Base-by-base conservation (phyloP, 2,797 vertebrate species). In the Neosilurus hyrtlii region DNA sequence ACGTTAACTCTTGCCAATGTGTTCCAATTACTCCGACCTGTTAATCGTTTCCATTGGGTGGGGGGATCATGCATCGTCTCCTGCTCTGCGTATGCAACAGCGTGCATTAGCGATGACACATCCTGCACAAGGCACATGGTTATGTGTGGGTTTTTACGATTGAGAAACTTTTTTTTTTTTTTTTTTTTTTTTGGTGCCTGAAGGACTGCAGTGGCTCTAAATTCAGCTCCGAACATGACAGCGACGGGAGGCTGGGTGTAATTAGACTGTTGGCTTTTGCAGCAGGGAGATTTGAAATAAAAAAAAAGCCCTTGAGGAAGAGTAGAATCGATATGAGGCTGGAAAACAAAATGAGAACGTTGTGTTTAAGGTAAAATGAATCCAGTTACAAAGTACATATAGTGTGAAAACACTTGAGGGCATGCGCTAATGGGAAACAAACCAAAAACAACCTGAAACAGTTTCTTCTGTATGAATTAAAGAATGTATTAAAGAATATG, bases 191-290 rank as follows among this genome's bases (percentile, higher is more conserved):
- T n/a, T 18, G 8, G 11, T 35, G 37, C 37, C 76, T 51, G 76
- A 78, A 78, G 76, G 43, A 78, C 59, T 63, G 54, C 56, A 26
- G 37, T 30, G 43, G 3, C n/a, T 6, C 43, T 20, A 52, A 63
- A 78, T 78, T 63, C 57, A 15, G 56, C 37, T n/a, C 22, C 14
- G 26, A 76, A 61, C 11, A 11, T 43, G 30, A 59, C 30, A 59
- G 73, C 3, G 4, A 51, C 3, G 8, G 9, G n/a, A 26, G 37
- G 14, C 37, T 12, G 8, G 30, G 61, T 24, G 59, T 63, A 78
- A 78, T 78, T 78, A 78, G 74, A 62, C 74, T 62, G 57, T 49
- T 77, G 22, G 52, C 52, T 35, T 74, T 20, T 26, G 49, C 8
- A 54, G 15, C 24, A 16, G 59, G 59, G 16, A 24, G 20, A 20